Evolutionary conservation across 92 coral and sea anemone genomes (phyloP).

Genomic region (Hydrozoanthus gracilis): DNA sequence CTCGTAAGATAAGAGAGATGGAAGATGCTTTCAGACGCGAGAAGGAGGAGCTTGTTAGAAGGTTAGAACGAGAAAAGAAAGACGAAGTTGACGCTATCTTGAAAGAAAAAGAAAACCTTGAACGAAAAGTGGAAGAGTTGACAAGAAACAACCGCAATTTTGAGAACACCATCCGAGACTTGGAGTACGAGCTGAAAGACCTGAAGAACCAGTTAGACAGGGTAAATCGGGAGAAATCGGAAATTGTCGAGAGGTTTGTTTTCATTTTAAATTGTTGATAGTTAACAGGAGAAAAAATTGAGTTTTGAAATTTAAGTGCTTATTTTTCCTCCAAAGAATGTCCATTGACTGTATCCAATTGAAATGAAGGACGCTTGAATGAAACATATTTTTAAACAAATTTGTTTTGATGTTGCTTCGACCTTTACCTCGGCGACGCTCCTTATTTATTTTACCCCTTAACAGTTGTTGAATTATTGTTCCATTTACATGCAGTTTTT

Average conservation of each 20-base stretch:
- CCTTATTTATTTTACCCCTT: too few species aligned
- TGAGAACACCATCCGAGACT: slow-evolving; percentile 64
- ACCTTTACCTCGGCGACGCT: too few species aligned
- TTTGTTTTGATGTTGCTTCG: too few species aligned
- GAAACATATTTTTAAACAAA: too few species aligned
- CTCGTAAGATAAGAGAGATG: slow-evolving; percentile 79
- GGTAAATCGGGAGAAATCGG: slow-evolving; percentile 26
- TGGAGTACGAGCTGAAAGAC: slow-evolving; percentile 60
- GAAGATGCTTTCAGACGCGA: slow-evolving; percentile 80
- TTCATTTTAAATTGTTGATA: background rate
- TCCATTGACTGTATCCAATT: too few species aligned
- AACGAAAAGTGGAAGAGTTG: slow-evolving; percentile 65
- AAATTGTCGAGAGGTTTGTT: slow-evolving; percentile 27
- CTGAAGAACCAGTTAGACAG: slow-evolving; percentile 39
- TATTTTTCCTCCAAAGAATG: too few species aligned
- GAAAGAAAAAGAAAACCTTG: slow-evolving; percentile 68
- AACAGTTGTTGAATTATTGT: too few species aligned
- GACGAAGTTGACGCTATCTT: slow-evolving; percentile 63
- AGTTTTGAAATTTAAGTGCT: too few species aligned
- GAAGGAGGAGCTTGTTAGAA: slow-evolving; percentile 73
- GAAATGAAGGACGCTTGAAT: too few species aligned
- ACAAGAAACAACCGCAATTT: slow-evolving; percentile 54
- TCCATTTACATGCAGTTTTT: too few species aligned
- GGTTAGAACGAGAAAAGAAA: slow-evolving; percentile 70
- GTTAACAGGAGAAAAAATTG: background rate